Evolutionary conservation across 2,888 invertebrate genomes (phyloP).

Genomic region (Marronus borbonicus): DNA sequence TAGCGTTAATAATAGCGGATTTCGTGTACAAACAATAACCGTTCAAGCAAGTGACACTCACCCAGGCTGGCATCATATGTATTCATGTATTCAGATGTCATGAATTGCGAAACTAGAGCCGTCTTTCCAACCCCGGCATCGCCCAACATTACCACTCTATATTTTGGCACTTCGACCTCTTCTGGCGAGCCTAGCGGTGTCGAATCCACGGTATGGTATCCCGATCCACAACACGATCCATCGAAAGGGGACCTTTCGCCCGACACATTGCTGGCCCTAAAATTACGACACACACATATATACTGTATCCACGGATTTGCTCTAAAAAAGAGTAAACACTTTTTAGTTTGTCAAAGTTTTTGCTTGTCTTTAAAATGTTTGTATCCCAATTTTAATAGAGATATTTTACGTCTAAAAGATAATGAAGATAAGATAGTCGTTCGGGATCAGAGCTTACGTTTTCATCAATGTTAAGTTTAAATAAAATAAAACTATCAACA

Average conservation of each 20-base stretch:
- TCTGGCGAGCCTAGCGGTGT: slow-evolving; percentile 83
- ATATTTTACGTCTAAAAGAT: no score
- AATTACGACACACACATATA: slow-evolving; percentile 53
- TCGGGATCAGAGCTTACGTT: no score
- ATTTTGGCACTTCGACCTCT: slow-evolving; percentile 80
- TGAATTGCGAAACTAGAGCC: slow-evolving; percentile 92
- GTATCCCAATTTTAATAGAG: no score
- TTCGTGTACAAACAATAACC: neutral
- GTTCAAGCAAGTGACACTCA: slow-evolving; percentile 64
- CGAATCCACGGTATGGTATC: slow-evolving; percentile 85
- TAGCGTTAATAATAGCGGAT: neutral
- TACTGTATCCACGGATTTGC: no score
- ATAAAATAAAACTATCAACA: no score
- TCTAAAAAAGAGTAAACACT: no score
- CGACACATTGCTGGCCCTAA: slow-evolving; percentile 79
- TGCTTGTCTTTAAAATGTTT: no score
- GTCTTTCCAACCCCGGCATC: slow-evolving; percentile 93
- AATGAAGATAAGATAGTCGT: no score
- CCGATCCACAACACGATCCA: slow-evolving; percentile 88
- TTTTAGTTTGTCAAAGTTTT: no score
- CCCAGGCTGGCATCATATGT: slow-evolving; percentile 93
- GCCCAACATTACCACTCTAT: slow-evolving; percentile 87
- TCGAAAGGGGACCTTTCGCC: slow-evolving; percentile 88
- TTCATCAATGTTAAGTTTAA: no score
- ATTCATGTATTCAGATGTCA: slow-evolving; percentile 97